Evolutionary conservation across 2,888 invertebrate genomes (phyloP).

Genomic region (Cloeon dipterum): DNA sequence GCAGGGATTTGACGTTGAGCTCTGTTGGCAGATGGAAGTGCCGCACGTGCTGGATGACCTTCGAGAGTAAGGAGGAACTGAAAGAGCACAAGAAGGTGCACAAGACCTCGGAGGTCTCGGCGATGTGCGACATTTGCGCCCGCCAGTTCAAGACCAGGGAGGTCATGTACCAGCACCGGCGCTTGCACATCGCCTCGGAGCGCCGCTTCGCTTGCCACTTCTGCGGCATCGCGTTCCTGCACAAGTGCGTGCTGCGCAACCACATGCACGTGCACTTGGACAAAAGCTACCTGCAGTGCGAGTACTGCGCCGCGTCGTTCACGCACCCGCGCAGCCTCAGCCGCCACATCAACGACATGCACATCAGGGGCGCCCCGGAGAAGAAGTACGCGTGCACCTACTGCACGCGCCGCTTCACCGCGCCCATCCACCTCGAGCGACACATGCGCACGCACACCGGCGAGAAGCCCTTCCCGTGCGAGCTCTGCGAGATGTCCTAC

Average conservation of each 20-base stretch:
- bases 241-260: neutral
- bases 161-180: too few species aligned
- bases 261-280: neutral
- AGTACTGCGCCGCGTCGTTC: neutral
- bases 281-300: neutral
- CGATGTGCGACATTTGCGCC: too few species aligned
- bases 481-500: slow-evolving; percentile 21
- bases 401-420: slow-evolving; percentile 9
- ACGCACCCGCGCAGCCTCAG: neutral
- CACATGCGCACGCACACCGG: slow-evolving; percentile 36
- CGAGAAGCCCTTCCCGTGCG: slow-evolving; percentile 37
- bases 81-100: too few species aligned
- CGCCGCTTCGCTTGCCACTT: neutral
- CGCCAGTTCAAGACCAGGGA: too few species aligned
- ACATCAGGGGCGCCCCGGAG: slow-evolving; percentile 12
- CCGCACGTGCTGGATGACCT: too few species aligned
- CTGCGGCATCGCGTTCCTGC: neutral
- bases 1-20: too few species aligned
- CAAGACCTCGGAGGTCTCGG: too few species aligned
- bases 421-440: slow-evolving; percentile 7
- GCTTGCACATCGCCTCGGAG: too few species aligned
- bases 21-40: too few species aligned
- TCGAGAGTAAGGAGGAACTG: too few species aligned
- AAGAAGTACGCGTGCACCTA: slow-evolving; percentile 13
- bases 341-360: slow-evolving; percentile 6